Conservation (phyloP, 2,797 vertebrate genomes). For the Catamblyrhynchus diadema region DNA sequence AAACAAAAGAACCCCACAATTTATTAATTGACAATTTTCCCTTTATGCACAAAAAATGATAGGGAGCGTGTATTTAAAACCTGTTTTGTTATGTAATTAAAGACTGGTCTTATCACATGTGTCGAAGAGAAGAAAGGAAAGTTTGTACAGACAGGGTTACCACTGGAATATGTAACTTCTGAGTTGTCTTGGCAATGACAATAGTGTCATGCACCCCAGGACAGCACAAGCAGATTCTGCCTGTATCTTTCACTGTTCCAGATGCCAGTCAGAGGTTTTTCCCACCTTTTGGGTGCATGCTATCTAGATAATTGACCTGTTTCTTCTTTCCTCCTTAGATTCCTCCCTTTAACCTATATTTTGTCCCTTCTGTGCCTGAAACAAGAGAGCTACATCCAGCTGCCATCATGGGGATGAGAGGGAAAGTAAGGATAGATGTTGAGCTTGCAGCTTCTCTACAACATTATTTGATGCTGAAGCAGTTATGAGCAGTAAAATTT, state of each 20-base stretch:
- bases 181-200: not conserved
- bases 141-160: not conserved
- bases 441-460: not conserved
- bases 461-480: not conserved
- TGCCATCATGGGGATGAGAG: not conserved
- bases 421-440: not conserved
- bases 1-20: fast-evolving
- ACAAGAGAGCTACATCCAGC: not conserved
- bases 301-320: not conserved
- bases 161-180: not conserved
- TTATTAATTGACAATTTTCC: not conserved
- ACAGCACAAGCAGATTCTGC: not conserved
- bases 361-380: not conserved
- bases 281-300: not conserved
- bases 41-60: not conserved
- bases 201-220: fast-evolving
- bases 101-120: not conserved
- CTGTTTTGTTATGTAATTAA: not conserved
- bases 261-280: not conserved
- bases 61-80: not conserved
- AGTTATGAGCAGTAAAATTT: not conserved
- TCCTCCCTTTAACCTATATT: not conserved
- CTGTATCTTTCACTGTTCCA: not conserved
- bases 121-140: not conserved
- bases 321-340: not conserved